Conservation (phyloP, 2,113 vertebrate species). For the Proteles cristata region DNA sequence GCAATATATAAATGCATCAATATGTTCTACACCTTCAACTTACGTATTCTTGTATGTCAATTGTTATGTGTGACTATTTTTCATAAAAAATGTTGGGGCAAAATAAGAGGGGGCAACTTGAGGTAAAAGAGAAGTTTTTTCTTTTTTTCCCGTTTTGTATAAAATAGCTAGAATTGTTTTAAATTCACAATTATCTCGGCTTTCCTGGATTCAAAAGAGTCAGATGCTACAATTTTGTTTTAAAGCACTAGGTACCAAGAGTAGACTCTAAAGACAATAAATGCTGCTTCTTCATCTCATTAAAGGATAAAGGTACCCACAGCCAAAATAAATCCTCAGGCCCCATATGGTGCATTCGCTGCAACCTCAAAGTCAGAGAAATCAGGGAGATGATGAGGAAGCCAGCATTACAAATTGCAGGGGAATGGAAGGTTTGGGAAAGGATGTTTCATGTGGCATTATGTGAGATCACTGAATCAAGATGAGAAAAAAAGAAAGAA, state of each 20-base stretch:
- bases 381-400: background rate
- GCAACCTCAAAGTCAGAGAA: background rate
- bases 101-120: background rate
- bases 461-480: background rate
- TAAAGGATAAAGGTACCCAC: background rate
- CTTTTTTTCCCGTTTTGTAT: background rate
- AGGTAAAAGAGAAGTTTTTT: background rate
- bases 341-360: background rate
- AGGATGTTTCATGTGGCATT: constrained; percentile 6
- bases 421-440: background rate
- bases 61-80: background rate
- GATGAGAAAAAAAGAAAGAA: background rate
- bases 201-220: constrained; percentile 16
- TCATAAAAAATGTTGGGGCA: background rate
- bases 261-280: constrained; percentile 27
- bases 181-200: background rate
- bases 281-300: constrained; percentile 37
- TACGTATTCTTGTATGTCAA: background rate
- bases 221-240: constrained; percentile 45
- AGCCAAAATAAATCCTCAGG: constrained; percentile 4
- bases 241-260: constrained; percentile 22
- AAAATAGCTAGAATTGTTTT: background rate
- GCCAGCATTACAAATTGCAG: background rate
- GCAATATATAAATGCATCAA: background rate
- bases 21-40: background rate